phyloP scores from a whole-genome alignment of 2,888 invertebrate species.

The Tenthredo notha region DNA sequence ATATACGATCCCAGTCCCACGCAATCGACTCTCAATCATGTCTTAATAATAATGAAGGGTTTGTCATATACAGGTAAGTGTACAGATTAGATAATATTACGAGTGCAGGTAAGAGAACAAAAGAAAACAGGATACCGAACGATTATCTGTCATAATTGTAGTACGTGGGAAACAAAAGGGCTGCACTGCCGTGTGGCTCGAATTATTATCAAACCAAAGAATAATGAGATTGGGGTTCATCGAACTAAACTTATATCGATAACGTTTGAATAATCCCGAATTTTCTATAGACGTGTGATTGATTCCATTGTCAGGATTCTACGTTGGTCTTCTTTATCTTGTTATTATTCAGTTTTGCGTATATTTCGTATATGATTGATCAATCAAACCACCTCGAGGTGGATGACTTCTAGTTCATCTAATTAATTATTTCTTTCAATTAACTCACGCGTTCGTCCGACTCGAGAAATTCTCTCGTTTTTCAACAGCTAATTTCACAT shows the following conservation, averaged over 20 bases:
- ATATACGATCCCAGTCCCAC: neutral
- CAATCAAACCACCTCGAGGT: neutral
- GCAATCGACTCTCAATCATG: neutral
- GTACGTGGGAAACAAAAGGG: neutral
- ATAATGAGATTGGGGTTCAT: neutral
- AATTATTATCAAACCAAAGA: neutral
- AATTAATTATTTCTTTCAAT: neutral
- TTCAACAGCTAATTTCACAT: constrained; percentile 8
- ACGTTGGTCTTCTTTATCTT: neutral
- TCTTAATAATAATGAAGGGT: neutral
- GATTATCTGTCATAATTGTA: neutral
- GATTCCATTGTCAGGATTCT: too few species aligned
- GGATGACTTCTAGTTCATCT: neutral
- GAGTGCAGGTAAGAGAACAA: neutral
- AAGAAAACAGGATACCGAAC: neutral
- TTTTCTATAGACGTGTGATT: neutral
- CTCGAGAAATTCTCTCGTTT: neutral
- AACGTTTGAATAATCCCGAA: neutral
- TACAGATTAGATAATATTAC: neutral
- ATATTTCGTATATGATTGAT: neutral
- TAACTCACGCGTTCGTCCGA: neutral
- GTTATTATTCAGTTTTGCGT: neutral
- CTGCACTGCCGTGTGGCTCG: neutral
- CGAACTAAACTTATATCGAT: neutral
- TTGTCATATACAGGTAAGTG: neutral